Conservation (phyloP, 2,797 vertebrate species). For the Alosa sapidissima region DNA sequence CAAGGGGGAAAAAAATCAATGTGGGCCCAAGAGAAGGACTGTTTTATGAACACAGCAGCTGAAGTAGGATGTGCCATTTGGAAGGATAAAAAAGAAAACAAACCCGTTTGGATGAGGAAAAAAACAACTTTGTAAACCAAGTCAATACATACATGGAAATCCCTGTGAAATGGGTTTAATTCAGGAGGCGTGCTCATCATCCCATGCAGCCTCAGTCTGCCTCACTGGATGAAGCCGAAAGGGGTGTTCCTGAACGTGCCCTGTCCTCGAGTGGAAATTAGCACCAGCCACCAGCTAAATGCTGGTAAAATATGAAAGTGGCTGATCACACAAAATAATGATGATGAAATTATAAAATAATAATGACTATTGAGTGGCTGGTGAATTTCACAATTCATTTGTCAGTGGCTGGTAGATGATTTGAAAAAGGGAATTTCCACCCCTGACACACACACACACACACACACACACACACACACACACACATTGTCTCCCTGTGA, state of each 20-base stretch:
- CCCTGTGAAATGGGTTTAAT: background rate
- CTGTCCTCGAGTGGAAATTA: no score
- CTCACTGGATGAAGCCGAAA: background rate
- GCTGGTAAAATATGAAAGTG: no score
- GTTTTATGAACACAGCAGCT: background rate
- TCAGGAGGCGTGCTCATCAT: background rate
- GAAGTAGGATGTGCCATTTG: background rate
- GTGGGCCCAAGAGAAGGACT: background rate
- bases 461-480: no score
- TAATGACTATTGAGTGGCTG: no score
- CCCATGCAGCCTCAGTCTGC: background rate
- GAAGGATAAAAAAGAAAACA: background rate
- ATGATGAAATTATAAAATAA: no score
- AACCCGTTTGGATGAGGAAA: background rate
- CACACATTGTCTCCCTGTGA: no score
- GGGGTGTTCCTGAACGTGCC: background rate
- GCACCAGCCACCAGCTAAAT: no score
- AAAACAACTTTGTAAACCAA: background rate
- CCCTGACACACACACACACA: background rate
- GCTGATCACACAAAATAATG: no score
- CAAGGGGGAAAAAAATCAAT: slow-evolving; percentile 5
- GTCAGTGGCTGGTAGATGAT: no score
- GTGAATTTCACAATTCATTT: no score
- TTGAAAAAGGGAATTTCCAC: no score
- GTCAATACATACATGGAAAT: background rate